These are phyloP conservation scores for Leuciscus idus DNA, from an alignment of 2,113 vertebrate genomes.

Conservation along the genomic window DNA sequence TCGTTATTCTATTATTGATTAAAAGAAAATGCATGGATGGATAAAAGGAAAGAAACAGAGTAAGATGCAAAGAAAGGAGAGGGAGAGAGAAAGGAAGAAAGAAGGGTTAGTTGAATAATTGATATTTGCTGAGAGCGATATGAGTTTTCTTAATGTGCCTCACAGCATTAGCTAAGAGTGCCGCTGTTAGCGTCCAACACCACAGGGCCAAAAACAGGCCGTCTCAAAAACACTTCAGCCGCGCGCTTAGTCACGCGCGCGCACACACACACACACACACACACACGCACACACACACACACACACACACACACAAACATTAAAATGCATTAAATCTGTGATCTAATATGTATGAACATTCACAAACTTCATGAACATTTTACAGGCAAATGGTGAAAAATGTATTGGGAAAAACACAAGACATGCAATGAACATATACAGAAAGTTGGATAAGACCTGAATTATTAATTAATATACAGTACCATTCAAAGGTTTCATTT, in stretches of 20 bases:
- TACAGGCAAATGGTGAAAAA: not conserved
- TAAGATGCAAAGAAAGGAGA: not conserved
- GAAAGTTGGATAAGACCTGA: not conserved
- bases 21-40: not conserved
- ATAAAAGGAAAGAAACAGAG: not conserved
- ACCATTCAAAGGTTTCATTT: too few relatives aligned
- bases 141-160: constrained; percentile 85
- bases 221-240: constrained; percentile 11
- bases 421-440: not conserved
- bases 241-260: constrained; percentile 8
- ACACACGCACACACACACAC: constrained; percentile 26
- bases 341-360: constrained; percentile 7
- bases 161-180: constrained; percentile 76
- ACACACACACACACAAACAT: not conserved
- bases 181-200: constrained; percentile 73
- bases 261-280: constrained; percentile 33
- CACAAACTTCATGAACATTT: constrained; percentile 4
- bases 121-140: constrained; percentile 81
- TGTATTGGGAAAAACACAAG: not conserved
- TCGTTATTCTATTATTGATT: not conserved
- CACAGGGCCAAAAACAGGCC: constrained; percentile 38
- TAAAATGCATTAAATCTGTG: not conserved
- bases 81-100: constrained; percentile 16
- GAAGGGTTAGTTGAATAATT: constrained; percentile 74
- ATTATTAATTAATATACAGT: not conserved